Base-by-base conservation (phyloP, 2,113 vertebrate genomes). In the Nibea albiflora region DNA sequence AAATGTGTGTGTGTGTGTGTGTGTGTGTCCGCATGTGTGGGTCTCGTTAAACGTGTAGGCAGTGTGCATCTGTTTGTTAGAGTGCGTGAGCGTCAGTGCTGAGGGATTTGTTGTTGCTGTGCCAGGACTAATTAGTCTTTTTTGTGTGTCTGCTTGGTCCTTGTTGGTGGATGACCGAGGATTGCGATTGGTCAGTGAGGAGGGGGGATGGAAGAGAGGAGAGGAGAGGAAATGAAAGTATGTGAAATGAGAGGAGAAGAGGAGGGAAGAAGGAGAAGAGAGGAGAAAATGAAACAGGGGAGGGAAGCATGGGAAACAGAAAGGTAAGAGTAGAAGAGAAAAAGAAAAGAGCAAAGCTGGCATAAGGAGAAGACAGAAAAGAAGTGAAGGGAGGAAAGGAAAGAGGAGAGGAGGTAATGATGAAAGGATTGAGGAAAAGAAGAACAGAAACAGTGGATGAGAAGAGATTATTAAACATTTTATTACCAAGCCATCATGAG, bases 111-210 rank as follows among this genome's bases (percentile, higher is more conserved):
- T 58, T 77, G 84, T 58, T 76, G 73, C 85, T 8, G 60, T 47
- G 80, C 84, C 84, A 88, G 69, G 56, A 85, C 85, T 92, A 91
- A 93, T 92, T 92, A 91, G 83, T 87, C 44, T 86, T 88, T 88
- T 77, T 70, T 91, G 80, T 90, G 78, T 91, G 81, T 85, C 42
- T 61, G 87, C 49, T 58, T 65, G 68, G 80, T 73, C 63, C 66
- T 84, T 15, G 39, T 81, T 76, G 66, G 31, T 73, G 73, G 83
- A 85, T 65, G 85, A 26, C 7, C 26, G 47, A 58, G 24, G 54
- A 31, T 58, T 85, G 62, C 84, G 85, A 85, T 87, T 85, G 87
- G 86, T 88, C 80, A 88, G 54, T 35, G 47, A 12, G 49, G 8
- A 52, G 57, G 58, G n/a, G n/a, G 19, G 22, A 31, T 3, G 57